phyloP scores from a whole-genome alignment of 2,888 invertebrate species.

The Phyllotreta striolata region DNA sequence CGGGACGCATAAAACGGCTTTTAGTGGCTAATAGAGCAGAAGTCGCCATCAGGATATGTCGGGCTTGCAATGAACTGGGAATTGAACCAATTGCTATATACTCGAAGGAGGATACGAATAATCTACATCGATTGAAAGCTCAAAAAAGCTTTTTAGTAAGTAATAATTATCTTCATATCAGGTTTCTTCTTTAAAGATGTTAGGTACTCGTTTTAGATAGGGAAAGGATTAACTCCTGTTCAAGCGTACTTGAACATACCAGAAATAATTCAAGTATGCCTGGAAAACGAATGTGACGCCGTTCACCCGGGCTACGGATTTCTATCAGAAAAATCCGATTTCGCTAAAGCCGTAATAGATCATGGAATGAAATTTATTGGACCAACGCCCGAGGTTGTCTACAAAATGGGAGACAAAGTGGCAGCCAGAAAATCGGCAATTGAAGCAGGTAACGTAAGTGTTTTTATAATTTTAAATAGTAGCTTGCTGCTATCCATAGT shows the following conservation, averaged over 20 bases:
- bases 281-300: conserved; percentile 94
- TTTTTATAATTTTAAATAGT: not conserved
- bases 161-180: not conserved
- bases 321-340: conserved; percentile 92
- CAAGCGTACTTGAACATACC: conserved; percentile 97
- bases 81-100: conserved; percentile 97
- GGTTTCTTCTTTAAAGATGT: not conserved
- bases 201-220: conserved; percentile 65
- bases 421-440: conserved; percentile 96
- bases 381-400: conserved; percentile 91
- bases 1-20: conserved; percentile 88
- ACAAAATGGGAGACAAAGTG: conserved; percentile 99
- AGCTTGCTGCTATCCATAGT: too few relatives aligned
- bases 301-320: conserved; percentile 96
- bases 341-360: conserved; percentile 92
- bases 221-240: conserved; percentile 95
- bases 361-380: conserved; percentile 96
- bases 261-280: conserved; percentile 94
- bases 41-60: conserved; percentile 95
- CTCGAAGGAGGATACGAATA: conserved; percentile 96
- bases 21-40: conserved; percentile 98
- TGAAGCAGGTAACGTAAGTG: conserved; percentile 71
- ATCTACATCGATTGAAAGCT: conserved; percentile 95
- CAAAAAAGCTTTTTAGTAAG: conserved; percentile 95
- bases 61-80: conserved; percentile 96